phyloP scores from a whole-genome alignment of 2,888 invertebrate genomes.

The Clanis bilineata region DNA sequence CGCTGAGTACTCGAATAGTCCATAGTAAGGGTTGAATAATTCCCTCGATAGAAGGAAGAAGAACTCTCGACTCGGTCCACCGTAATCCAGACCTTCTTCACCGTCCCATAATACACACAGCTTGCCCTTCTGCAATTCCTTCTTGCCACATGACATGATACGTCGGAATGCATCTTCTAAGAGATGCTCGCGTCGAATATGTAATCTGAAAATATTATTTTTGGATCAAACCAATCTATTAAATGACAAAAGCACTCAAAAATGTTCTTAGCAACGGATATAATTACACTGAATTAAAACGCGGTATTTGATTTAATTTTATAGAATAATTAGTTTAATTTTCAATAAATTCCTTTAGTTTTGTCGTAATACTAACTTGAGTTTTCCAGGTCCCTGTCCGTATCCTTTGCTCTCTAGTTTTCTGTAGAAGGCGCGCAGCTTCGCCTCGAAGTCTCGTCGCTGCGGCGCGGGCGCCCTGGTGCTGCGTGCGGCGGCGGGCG shows the following conservation, averaged over 20 bases:
- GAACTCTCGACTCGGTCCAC: conserved; percentile 98
- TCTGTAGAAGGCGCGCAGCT: conserved; percentile 95
- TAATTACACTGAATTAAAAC: too few species aligned
- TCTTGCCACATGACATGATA: conserved; percentile 97
- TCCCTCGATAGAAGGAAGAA: conserved; percentile 98
- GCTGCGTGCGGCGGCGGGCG: conserved; percentile 90
- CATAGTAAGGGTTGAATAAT: conserved; percentile 99
- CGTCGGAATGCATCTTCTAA: conserved; percentile 98
- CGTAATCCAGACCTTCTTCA: conserved; percentile 98
- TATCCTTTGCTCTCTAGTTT: conserved; percentile 98
- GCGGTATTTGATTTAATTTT: too few species aligned
- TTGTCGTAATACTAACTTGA: conserved; percentile 87
- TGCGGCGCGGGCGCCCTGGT: conserved; percentile 95
- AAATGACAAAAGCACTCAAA: too few species aligned
- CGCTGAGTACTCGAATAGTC: conserved; percentile 98
- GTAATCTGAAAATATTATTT: conserved; percentile 83
- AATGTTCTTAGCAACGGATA: too few species aligned
- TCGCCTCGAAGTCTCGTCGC: conserved; percentile 96
- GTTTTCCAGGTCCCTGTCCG: conserved; percentile 97
- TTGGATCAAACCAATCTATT: background rate
- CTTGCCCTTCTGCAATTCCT: conserved; percentile 96
- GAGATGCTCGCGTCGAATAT: conserved; percentile 95
- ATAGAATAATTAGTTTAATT: background rate
- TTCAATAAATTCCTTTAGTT: background rate
- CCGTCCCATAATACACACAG: conserved; percentile 96